Evolutionary conservation across 2,888 invertebrate genomes (phyloP), one percentile per base, ranked within the genome.

Genomic region (Agriopis aurantiaria): DNA sequence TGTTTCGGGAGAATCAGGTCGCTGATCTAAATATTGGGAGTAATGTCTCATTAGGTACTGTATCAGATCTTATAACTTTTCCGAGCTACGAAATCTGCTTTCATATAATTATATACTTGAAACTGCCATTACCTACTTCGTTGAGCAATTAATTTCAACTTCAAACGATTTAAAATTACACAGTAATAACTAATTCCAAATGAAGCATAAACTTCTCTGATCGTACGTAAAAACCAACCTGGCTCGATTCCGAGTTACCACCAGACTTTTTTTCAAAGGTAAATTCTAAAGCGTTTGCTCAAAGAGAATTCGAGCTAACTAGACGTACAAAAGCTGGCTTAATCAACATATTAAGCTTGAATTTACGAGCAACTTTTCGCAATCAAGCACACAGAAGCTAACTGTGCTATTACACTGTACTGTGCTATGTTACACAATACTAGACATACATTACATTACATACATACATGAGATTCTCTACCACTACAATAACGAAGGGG

Each of bases 311-410:
- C 17, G 45, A 56, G 51, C 49, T 67, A 67, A 67, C 55, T 43
- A 60, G 33, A 57, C 67, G 60, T 43, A 48, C 59, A 60, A 49
- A 66, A 61, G 61, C 63, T 14, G 58, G 51, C 9, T 57, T 68
- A 51, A 63, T 63, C 68, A 68, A 68, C 57, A 63, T 46, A 63
- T 68, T 68, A 57, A 43, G 61, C 67, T 14, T 23, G 17, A 66
- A 51, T 57, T 65, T 45, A 46, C 56, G 45, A 10, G 45, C 23
- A 67, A 61, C 51, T 60, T 53, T 60, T 46, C 59, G 53, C 66
- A 66, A 66, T 66, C 59, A 60, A 49, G 60, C 60, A n/a, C 41
- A 17, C 8, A 12, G 23, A n/a, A 53, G 46, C 40, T 46, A 53
- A 53, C 33, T n/a, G 45, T 63, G 45, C 40, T 10, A 5, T 2